Base-by-base conservation (phyloP, 2,113 vertebrate genomes). In the Lichenostomus cassidix region DNA sequence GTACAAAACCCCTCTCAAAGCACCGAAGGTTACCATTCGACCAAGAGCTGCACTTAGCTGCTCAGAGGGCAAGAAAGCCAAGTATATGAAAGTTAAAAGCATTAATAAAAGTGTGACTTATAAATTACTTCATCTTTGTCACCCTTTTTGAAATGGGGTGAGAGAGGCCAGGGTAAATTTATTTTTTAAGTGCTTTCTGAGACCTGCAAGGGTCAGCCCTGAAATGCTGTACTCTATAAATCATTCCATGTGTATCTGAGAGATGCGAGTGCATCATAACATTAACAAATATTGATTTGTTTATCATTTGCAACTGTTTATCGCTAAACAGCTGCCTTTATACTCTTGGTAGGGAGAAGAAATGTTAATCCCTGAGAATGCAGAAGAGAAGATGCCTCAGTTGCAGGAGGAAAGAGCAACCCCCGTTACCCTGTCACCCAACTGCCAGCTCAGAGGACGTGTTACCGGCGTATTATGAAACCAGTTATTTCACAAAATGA, bases 101-200 rank as follows among this genome's bases (percentile, higher is more conserved):
- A 98, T 98, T 98, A 98, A 98, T 98, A 98, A 98, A 98, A 98
- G 98, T 98, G 97, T 97, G 97, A 98, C 98, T 98, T 98, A 98
- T 98, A 98, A 98, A 98, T 98, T 98, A 98, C 98, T 98, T 98
- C 98, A 98, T 98, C 98, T 98, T 98, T 98, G 98, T 98, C 98
- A 98, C 98, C 98, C 98, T 98, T 98, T 98, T 97, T 98, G 97
- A 98, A 98, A 98, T 97, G 98, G 98, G 98, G 98, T 98, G 98
- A 98, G 96, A 97, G 97, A 98, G 98, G 98, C 97, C 98, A 98
- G 98, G 96, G 98, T 98, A 98, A 98, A 98, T 98, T 98, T 98
- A 98, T 98, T 98, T 98, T 98, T 98, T 98, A 98, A 98, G 98
- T 98, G 98, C 98, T 98, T 98, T 98, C 98, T 96, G 97, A 98